Evolutionary conservation across 1,140 invertebrate genomes (phyloP).

Genomic region (Trachymyrmex septentrionalis): DNA sequence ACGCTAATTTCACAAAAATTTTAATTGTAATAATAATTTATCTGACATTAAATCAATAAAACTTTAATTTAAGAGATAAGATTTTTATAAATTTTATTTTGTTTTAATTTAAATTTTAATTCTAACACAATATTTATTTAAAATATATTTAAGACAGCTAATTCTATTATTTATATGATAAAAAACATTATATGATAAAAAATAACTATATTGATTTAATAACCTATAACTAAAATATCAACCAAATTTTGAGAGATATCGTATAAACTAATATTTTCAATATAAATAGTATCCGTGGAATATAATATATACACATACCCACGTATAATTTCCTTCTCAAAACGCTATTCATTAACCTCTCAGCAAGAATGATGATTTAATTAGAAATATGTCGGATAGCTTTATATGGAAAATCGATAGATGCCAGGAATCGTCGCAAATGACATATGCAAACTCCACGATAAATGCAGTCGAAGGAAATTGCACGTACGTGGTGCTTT

Average conservation of each 20-base stretch:
- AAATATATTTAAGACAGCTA: not conserved
- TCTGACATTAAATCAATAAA: not conserved
- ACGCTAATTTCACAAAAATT: not conserved
- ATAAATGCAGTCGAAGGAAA: conserved; percentile 53
- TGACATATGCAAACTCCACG: conserved; percentile 39
- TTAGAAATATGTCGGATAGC: conserved; percentile 50
- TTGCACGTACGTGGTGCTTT: conserved; percentile 20
- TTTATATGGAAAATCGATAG: conserved; percentile 71
- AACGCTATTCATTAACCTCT: conserved; percentile 21
- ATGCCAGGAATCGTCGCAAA: conserved; percentile 56
- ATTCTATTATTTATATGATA: not conserved
- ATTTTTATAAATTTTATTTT: not conserved
- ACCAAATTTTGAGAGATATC: not conserved
- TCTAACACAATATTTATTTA: not conserved
- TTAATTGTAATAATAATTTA: not conserved
- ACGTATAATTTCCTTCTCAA: conserved; percentile 16
- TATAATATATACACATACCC: not conserved
- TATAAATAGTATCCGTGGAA: not conserved
- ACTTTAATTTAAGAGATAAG: not conserved
- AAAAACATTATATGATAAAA: not conserved
- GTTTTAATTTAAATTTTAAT: not conserved
- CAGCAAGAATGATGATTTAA: conserved; percentile 36
- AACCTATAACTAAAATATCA: not conserved
- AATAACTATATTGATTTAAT: not conserved
- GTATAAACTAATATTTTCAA: no score